Evolutionary conservation across 2,888 invertebrate species (phyloP).

Genomic region (Balanococcus diminutus): DNA sequence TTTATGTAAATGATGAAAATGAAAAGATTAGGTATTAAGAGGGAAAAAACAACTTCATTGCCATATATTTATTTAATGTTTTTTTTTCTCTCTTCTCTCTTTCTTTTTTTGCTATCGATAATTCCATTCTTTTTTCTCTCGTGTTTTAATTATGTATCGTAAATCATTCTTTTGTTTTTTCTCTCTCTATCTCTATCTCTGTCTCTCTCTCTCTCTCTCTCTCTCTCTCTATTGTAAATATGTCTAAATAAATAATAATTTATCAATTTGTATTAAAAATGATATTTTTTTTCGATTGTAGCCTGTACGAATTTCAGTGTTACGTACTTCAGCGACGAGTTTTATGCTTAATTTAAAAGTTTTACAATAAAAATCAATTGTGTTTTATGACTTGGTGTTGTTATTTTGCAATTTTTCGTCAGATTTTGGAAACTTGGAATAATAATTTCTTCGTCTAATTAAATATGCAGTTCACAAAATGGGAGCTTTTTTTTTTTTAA

Average conservation of each 20-base stretch:
- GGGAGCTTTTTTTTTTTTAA: not conserved
- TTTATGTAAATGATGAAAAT: conserved; percentile 17
- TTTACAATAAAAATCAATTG: conserved; percentile 18
- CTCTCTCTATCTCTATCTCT: not conserved
- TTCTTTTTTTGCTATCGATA: conserved; percentile 32
- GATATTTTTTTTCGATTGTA: conserved; percentile 11
- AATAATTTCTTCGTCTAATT: not conserved
- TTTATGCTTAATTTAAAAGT: conserved; percentile 35
- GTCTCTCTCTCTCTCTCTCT: not conserved
- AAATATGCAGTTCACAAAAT: not conserved
- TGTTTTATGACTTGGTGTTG: not conserved
- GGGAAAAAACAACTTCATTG: conserved; percentile 39
- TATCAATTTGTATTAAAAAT: not conserved
- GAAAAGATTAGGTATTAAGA: not conserved
- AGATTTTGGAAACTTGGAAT: not conserved
- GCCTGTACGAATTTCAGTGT: conserved; percentile 16
- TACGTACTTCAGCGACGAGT: conserved; percentile 32
- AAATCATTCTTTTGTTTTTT: conserved; percentile 29
- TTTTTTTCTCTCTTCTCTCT: conserved; percentile 15
- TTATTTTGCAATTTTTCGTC: not conserved
- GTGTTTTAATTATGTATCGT: conserved; percentile 29
- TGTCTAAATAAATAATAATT: not conserved
- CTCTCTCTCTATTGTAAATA: conserved; percentile 14
- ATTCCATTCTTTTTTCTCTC: conserved; percentile 41
- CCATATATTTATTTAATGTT: conserved; percentile 43